Evolutionary conservation across 2,797 vertebrate species (phyloP).

Genomic region (Parotocinclus haroldoi): DNA sequence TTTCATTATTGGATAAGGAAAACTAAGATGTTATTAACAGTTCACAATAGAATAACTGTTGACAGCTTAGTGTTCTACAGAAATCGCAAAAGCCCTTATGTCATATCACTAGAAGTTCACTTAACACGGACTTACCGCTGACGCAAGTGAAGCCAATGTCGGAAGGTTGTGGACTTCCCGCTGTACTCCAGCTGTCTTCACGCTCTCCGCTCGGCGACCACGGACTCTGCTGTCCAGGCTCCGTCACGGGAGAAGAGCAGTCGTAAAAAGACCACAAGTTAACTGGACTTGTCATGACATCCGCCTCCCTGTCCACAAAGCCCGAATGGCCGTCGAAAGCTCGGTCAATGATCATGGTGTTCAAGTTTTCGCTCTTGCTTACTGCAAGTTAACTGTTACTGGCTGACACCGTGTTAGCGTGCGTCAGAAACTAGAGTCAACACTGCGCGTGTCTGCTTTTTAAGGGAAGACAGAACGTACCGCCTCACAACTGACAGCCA

Average conservation of each 20-base stretch:
- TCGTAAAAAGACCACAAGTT: conserved; percentile 35
- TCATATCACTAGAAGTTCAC: too few species aligned
- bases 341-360: conserved; percentile 51
- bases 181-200: conserved; percentile 25
- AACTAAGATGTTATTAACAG: too few species aligned
- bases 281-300: conserved; percentile 40
- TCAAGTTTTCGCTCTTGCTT: not conserved
- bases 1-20: too few species aligned
- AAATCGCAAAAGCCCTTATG: too few species aligned
- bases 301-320: conserved; percentile 17
- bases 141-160: not conserved
- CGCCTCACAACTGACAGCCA: not conserved
- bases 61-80: too few species aligned
- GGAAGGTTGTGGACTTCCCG: conserved; percentile 9
- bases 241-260: conserved; percentile 21
- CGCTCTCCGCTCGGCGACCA: conserved; percentile 28
- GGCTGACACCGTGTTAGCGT: too few species aligned
- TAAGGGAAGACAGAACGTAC: not conserved
- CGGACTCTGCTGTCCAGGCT: conserved; percentile 13
- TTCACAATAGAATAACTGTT: too few species aligned
- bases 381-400: too few species aligned
- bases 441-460: not conserved
- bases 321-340: conserved; percentile 14
- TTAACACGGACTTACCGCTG: conserved; percentile 24
- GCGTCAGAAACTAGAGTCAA: not conserved